Base-by-base conservation (phyloP, 2,797 vertebrate species). In the Anabas testudineus region DNA sequence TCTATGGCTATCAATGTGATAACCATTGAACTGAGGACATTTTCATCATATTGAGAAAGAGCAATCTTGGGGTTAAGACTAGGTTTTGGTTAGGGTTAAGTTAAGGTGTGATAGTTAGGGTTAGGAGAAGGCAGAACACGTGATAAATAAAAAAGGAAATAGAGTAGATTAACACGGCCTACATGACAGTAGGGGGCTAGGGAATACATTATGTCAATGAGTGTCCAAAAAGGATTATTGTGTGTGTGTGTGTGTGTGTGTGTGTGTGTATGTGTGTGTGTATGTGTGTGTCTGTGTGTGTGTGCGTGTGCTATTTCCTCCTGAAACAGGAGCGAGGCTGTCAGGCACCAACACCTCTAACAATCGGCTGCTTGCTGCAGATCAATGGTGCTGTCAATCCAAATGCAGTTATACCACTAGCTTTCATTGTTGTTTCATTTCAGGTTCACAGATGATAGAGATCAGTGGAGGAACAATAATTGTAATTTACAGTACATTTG, bases 311-410 rank as follows among this genome's bases (percentile, higher is more conserved):
- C 48, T 56, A 3, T 9, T 36, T 32, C 26, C 48, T 51, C 41
- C 3, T 72, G 52, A 65, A 59, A 34, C 10, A 49, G 24, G 39
- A n/a, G 42, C 3, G 13, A 55, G 41, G 60, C 37, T 7, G 26
- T 16, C 41, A 43, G 41, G 10, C 41, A 1, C 28, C 3, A 10
- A 57, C 46, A 56, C 45, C 52, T 14, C 53, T 53, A 32, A 53
- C 45, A 24, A 52, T 69, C n/a, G 8, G 14, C 59, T 24, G 18
- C 37, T 32, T 7, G 24, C 30, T 0, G 12, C 30, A 21, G 43
- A 80, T 83, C 82, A 68, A 67, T 70, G 5, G 10, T 6, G 15
- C 67, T 46, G 68, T 78, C 78, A 67, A 37, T 69, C 70, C 45
- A 58, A 63, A 68, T 34, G n/a, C 19, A 63, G 46, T 69, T 78